Evolutionary conservation across 2,888 invertebrate genomes (phyloP).

Genomic region (Baccha elongata): DNA sequence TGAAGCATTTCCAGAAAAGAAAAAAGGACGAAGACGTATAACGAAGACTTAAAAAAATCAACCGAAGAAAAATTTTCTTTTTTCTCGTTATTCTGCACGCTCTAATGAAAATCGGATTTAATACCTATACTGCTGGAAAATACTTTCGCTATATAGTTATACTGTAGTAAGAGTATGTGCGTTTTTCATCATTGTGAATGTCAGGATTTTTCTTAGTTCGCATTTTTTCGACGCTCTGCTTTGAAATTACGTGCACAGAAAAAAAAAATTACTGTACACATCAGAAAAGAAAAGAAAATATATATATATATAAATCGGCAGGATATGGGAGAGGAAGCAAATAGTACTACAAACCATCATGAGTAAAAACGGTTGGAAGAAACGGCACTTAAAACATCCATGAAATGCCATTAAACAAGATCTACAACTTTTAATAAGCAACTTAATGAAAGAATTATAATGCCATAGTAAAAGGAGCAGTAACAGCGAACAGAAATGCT

Average conservation of each 20-base stretch:
- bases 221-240: conserved; percentile 46
- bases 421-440: conserved; percentile 74
- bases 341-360: conserved; percentile 27
- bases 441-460: conserved; percentile 74
- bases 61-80: conserved; percentile 22
- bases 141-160: conserved; percentile 22
- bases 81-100: conserved; percentile 2
- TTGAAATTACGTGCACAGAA: conserved; percentile 50
- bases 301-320: conserved; percentile 37
- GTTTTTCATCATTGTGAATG: conserved; percentile 69
- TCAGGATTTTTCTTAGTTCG: conserved; percentile 57
- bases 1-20: conserved; percentile 17
- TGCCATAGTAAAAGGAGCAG: conserved; percentile 53
- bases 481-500: conserved; percentile 33
- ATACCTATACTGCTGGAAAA: conserved; percentile 53
- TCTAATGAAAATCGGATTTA: conserved; percentile 72
- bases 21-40: conserved; percentile 3
- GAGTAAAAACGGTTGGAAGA: conserved; percentile 51
- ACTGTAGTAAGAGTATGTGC: conserved; percentile 24
- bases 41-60: not conserved
- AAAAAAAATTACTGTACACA: not conserved
- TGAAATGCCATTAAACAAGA: conserved; percentile 73
- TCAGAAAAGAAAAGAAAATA: not conserved
- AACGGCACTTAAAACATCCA: conserved; percentile 65
- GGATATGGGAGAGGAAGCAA: conserved; percentile 8